Percentiles rank a stretch among this genome's conserved stretches.
phyloP scores from a whole-genome alignment of 2,797 vertebrate species.

The Rostrhamus sociabilis region DNA sequence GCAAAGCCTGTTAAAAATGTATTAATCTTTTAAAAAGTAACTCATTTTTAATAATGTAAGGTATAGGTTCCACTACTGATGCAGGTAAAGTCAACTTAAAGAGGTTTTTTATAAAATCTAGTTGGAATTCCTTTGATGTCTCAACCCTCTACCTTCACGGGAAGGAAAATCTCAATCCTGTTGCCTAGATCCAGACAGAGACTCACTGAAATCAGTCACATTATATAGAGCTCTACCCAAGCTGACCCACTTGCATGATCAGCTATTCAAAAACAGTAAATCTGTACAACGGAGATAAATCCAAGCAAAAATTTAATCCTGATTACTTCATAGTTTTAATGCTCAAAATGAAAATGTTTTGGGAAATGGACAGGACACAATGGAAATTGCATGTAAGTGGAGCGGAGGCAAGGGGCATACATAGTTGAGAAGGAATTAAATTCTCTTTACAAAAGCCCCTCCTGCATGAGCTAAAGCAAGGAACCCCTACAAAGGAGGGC shows the following conservation, averaged over 20 bases:
- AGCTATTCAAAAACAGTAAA: background rate
- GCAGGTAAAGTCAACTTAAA: background rate
- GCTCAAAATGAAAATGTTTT: background rate
- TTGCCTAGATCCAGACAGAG: background rate
- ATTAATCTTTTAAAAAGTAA: background rate
- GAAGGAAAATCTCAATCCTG: background rate
- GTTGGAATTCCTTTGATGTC: background rate
- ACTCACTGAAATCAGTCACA: background rate
- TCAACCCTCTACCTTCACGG: background rate
- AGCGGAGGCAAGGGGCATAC: rapidly evolving
- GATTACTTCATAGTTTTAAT: background rate
- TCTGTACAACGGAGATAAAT: background rate
- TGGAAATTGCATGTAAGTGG: background rate
- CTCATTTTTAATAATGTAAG: background rate
- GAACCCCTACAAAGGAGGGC: rapidly evolving
- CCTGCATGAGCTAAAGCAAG: background rate
- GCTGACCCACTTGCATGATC: background rate
- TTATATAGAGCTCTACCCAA: background rate
- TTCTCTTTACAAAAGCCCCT: background rate
- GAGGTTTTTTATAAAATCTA: background rate
- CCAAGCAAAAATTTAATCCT: background rate
- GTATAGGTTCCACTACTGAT: background rate
- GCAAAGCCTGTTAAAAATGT: background rate
- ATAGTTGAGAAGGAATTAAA: background rate
- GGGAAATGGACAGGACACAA: background rate